phyloP scores from a whole-genome alignment of 2,113 vertebrate genomes.

The Epinephelus fuscoguttatus region DNA sequence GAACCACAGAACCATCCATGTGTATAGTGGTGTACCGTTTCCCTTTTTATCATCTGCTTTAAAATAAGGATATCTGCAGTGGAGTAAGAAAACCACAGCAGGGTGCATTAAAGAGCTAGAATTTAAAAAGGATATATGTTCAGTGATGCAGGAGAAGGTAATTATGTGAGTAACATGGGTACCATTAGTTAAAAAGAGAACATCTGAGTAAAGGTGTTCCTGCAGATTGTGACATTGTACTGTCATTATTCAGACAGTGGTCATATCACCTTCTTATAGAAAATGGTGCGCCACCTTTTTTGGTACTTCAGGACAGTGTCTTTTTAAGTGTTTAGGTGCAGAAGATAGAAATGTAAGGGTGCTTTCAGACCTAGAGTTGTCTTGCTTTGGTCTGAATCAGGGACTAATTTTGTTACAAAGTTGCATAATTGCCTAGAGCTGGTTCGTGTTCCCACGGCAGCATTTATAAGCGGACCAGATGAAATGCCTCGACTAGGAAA shows the following conservation, averaged over 20 bases:
- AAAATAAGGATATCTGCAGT: background rate
- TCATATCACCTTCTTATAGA: background rate
- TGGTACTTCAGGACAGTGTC: background rate
- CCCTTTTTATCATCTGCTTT: background rate
- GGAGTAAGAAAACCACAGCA: background rate
- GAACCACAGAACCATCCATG: background rate
- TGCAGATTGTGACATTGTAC: background rate
- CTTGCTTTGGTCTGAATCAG: no score
- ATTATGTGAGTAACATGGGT: conserved; percentile 25
- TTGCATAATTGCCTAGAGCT: no score
- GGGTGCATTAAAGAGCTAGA: background rate
- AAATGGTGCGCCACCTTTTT: background rate
- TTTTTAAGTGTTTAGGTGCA: background rate
- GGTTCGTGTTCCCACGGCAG: no score
- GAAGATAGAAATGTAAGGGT: background rate
- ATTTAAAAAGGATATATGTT: background rate
- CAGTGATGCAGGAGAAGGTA: conserved; percentile 26
- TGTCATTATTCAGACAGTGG: conserved; percentile 22
- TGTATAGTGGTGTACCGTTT: background rate
- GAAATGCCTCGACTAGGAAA: no score
- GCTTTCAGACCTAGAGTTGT: no score
- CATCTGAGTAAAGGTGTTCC: background rate
- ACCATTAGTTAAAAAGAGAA: conserved; percentile 18
- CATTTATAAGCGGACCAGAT: no score
- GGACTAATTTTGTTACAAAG: no score